These are phyloP conservation scores for Fabriciana adippe DNA, from an alignment of 2,888 invertebrate species.

Conservation along the genomic window DNA sequence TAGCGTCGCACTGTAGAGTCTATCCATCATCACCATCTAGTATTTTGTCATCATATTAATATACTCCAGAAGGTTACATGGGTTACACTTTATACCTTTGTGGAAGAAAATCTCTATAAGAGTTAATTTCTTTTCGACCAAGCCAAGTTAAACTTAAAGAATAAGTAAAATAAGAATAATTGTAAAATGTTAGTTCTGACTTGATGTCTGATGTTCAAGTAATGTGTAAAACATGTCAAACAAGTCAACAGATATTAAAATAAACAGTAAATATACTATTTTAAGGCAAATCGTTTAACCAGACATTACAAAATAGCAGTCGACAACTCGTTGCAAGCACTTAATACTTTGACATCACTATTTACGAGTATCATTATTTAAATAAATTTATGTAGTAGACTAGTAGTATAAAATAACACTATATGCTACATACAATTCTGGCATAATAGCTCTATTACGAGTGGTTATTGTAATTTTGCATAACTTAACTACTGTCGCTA, in stretches of 20 bases:
- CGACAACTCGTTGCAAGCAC: constrained; percentile 24
- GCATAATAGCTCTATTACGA: neutral
- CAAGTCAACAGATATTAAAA: neutral
- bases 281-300: constrained; percentile 2
- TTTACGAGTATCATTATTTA: constrained; percentile 38
- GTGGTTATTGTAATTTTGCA: neutral
- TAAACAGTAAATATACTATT: neutral
- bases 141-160: too few species aligned
- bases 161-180: too few species aligned
- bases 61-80: too few species aligned
- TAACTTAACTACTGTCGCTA: neutral
- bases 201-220: too few species aligned
- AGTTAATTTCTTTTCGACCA: too few species aligned
- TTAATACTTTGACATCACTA: constrained; percentile 23
- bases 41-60: too few species aligned
- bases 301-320: constrained; percentile 16
- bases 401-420: constrained; percentile 33
- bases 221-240: neutral
- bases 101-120: too few species aligned
- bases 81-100: too few species aligned
- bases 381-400: constrained; percentile 34
- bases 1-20: too few species aligned
- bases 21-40: too few species aligned
- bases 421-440: constrained; percentile 25
- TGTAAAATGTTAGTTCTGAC: too few species aligned